Evolutionary conservation across 2,888 invertebrate species (phyloP).

Genomic region (Hirtodrosophila duncani): DNA sequence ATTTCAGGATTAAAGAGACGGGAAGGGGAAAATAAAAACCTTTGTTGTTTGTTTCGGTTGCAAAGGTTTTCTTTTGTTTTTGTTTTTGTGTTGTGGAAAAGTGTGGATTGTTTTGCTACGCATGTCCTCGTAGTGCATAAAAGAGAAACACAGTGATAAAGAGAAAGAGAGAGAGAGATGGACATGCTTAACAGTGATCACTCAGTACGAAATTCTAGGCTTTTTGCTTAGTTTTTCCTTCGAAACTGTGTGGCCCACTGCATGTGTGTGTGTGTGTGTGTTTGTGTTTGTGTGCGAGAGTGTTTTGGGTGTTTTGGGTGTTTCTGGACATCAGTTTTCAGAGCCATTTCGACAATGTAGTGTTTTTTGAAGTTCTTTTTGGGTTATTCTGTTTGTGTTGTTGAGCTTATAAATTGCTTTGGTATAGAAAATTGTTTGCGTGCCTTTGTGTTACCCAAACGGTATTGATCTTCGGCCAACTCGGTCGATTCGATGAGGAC

Average conservation of each 20-base stretch:
- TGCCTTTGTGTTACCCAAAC: constrained; percentile 99
- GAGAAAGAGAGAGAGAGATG: constrained; percentile 36
- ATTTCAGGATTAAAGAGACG: neutral
- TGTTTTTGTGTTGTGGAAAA: neutral
- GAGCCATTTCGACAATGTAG: constrained; percentile 56
- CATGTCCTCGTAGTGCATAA: constrained; percentile 9
- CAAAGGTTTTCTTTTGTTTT: constrained; percentile 13
- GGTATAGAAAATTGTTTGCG: constrained; percentile 78
- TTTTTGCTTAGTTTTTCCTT: constrained; percentile 44
- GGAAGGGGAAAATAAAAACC: constrained; percentile 1
- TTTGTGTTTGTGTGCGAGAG: constrained; percentile 4
- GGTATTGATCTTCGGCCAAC: constrained; percentile 94
- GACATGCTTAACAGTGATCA: constrained; percentile 42
- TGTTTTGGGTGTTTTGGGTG: constrained; percentile 6
- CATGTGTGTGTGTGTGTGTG: constrained; percentile 10
- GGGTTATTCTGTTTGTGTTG: constrained; percentile 49
- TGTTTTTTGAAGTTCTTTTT: constrained; percentile 23
- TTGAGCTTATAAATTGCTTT: constrained; percentile 15
- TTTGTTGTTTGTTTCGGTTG: too few species aligned
- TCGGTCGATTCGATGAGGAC: constrained; percentile 89
- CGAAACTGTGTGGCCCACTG: constrained; percentile 10
- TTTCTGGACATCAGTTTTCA: constrained; percentile 53
- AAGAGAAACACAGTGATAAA: constrained; percentile 8
- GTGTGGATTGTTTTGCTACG: constrained; percentile 2
- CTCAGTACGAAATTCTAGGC: constrained; percentile 27